Base-by-base conservation (phyloP, 2,797 vertebrate species). In the Podarcis siculus region DNA sequence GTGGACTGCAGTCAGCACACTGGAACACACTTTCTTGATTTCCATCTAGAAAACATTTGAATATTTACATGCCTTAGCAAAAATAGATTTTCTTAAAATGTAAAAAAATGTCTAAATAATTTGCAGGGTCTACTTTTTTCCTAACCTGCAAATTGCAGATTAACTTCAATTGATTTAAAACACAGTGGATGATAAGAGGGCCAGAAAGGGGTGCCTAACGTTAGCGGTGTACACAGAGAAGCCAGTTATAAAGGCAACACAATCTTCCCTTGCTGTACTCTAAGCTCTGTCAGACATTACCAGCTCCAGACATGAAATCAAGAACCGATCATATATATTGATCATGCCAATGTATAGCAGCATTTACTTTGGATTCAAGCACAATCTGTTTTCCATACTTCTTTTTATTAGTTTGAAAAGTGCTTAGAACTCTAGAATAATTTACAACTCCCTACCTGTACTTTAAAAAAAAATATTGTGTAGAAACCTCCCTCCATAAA, bases 51-150 rank as follows among this genome's bases (percentile, higher is more conserved):
- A 90, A 92, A 93, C 76, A 80, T 82, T 61, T 92, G 90, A 94
- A 89, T 87, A 95, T 72, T 73, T 89, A 94, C 92, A 90, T 89
- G 73, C 84, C 86, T 88, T 91, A 85, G 69, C 85, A 89, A 95
- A 87, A 86, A 69, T 49, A 45, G 69, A 55, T 89, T 93, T 93
- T 93, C 93, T 83, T 81, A 89, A 90, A 91, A 86, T 39, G 27
- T 61, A 87, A 84, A 90, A 71, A 17, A 72, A 91, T 84, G 3
- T 3, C 75, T 91, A 89, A 80, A 90, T 79, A 88, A 82, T 82
- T 55, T 82, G 79, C 67, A 10, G 64, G 72, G 30, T 5, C 8
- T 75, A 0, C 23, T 12, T 86, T 91, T 88, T 55, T 49, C 15
- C 42, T 75, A 79, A 4, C 3, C 32, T 39, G 8, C 45, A 58